Percentiles rank a stretch among this genome's conserved stretches.
Conservation (phyloP, 2,888 invertebrate species). For the Proisotoma minuta region DNA sequence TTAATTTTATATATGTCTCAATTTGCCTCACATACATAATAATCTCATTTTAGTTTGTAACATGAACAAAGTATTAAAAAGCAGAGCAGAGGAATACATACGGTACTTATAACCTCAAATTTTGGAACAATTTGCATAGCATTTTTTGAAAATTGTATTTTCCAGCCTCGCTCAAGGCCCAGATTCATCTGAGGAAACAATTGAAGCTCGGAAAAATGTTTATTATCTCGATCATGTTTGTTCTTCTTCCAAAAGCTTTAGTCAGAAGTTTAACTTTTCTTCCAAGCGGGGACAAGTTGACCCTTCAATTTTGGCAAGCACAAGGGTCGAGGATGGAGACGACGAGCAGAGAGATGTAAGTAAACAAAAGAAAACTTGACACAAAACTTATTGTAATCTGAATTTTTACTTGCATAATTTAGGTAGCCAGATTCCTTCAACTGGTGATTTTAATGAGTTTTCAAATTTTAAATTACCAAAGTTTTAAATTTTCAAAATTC, state of each 20-base stretch:
- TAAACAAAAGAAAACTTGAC: no score
- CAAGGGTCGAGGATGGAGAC: slow-evolving; percentile 24
- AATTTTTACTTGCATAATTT: no score
- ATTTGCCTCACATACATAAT: neutral
- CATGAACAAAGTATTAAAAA: slow-evolving; percentile 32
- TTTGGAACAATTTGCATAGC: neutral
- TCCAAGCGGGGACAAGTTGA: slow-evolving; percentile 21
- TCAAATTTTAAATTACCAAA: neutral
- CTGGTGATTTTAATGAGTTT: slow-evolving; percentile 14
- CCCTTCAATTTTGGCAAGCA: slow-evolving; percentile 16
- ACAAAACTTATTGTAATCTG: no score
- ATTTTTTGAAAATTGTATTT: neutral
- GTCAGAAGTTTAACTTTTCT: slow-evolving; percentile 36
- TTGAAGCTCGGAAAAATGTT: slow-evolving; percentile 29
- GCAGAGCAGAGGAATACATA: slow-evolving; percentile 23
- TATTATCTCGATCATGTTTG: slow-evolving; percentile 37
- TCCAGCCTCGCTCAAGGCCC: slow-evolving; percentile 23
- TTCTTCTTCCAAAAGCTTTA: slow-evolving; percentile 32
- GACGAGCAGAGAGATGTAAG: slow-evolving; percentile 29
- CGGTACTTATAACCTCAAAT: neutral
- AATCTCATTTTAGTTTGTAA: slow-evolving; percentile 23
- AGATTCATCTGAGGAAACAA: neutral
- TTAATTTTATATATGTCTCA: neutral
- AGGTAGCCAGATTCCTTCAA: slow-evolving; percentile 27
- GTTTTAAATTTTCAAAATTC: neutral